Percentiles rank a stretch among this genome's conserved stretches.
Evolutionary conservation across 30 jellyfish, hydroid and myxozoan genomes (phyloP).

Genomic region (Hydractinia echinata): DNA sequence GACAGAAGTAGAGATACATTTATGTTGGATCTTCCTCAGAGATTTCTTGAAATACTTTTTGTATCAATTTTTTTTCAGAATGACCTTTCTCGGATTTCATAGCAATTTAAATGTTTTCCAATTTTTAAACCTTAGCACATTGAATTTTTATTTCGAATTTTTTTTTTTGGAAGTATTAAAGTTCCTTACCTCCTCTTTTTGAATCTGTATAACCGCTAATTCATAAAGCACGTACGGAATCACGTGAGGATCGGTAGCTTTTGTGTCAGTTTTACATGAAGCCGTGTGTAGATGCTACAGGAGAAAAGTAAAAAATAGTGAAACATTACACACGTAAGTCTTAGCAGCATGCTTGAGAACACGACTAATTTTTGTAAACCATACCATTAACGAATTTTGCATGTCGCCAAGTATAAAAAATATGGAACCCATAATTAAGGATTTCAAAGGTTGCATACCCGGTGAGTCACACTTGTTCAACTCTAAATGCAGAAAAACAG

Average conservation of each 20-base stretch:
- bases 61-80: too few species aligned
- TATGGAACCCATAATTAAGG: slow-evolving; percentile 71
- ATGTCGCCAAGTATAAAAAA: slow-evolving; percentile 45
- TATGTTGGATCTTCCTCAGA: too few species aligned
- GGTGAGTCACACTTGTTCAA: slow-evolving; percentile 49
- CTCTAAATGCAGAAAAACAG: slow-evolving; percentile 28
- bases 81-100: too few species aligned
- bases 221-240: slow-evolving; percentile 85
- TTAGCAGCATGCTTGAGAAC: background rate
- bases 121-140: too few species aligned
- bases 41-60: too few species aligned
- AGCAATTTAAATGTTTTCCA: too few species aligned
- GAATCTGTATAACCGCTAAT: slow-evolving; percentile 52
- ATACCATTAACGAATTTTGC: slow-evolving; percentile 66
- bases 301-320: background rate
- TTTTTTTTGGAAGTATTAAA: background rate
- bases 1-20: too few species aligned
- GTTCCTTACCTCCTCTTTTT: slow-evolving; percentile 38
- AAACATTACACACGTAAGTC: background rate
- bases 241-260: slow-evolving; percentile 74
- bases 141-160: background rate
- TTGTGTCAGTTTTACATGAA: slow-evolving; percentile 53
- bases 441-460: slow-evolving; percentile 74
- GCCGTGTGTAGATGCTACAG: slow-evolving; percentile 67
- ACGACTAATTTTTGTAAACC: background rate